Evolutionary conservation across 2,888 invertebrate genomes (phyloP).

Genomic region (Nephrotoma flavescens): DNA sequence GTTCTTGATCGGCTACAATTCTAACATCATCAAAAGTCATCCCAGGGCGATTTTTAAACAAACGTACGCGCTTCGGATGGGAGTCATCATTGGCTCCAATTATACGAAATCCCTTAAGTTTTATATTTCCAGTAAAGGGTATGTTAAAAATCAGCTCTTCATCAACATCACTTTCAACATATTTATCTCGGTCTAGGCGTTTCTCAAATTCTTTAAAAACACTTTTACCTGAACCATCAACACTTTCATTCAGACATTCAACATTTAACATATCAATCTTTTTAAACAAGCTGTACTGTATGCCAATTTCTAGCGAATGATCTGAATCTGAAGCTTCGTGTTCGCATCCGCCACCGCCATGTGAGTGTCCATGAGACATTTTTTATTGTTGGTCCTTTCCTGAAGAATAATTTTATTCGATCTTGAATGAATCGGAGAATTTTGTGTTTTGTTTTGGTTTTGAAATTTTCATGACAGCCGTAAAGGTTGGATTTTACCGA

Average conservation of each 20-base stretch:
- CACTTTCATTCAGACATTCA: slow-evolving; percentile 79
- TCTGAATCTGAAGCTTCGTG: slow-evolving; percentile 29
- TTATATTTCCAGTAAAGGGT: slow-evolving; percentile 91
- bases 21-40: slow-evolving; percentile 88
- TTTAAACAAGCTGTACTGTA: slow-evolving; percentile 54
- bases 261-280: slow-evolving; percentile 81
- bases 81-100: slow-evolving; percentile 76
- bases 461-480: background rate
- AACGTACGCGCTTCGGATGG: slow-evolving; percentile 72
- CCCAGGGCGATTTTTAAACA: slow-evolving; percentile 87
- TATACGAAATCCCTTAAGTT: slow-evolving; percentile 85
- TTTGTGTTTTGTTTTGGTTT: background rate
- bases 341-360: slow-evolving; percentile 24
- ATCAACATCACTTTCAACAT: slow-evolving; percentile 91
- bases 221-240: slow-evolving; percentile 71
- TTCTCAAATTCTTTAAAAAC: slow-evolving; percentile 90
- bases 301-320: slow-evolving; percentile 29
- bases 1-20: slow-evolving; percentile 68
- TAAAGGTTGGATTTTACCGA: background rate
- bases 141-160: slow-evolving; percentile 93
- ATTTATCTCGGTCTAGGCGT: slow-evolving; percentile 58
- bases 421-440: background rate
- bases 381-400: slow-evolving; percentile 10
- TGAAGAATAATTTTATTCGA: background rate
- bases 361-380: slow-evolving; percentile 31